Conservation (phyloP, 2,113 vertebrate species). For the Sinocyclocheilus rhinocerous region DNA sequence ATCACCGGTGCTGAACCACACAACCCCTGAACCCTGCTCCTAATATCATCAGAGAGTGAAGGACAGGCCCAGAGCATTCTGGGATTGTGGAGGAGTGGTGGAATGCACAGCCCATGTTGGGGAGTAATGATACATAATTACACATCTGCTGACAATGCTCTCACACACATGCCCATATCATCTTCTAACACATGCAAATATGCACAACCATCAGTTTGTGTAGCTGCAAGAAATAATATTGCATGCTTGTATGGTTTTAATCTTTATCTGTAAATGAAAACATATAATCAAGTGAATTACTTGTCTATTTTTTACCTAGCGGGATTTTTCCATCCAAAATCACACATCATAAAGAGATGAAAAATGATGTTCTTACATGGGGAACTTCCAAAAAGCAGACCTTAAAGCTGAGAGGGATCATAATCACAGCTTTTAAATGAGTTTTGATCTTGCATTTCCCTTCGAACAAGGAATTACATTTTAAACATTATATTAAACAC, state of each 20-base stretch:
- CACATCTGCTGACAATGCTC: constrained; percentile 30
- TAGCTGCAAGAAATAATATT: not conserved
- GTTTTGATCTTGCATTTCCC: constrained; percentile 7
- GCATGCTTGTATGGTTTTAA: not conserved
- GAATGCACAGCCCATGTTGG: constrained; percentile 41
- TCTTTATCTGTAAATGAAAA: constrained; percentile 5
- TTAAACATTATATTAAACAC: constrained; percentile 10
- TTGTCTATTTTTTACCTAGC: not conserved
- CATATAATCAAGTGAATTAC: constrained; percentile 5
- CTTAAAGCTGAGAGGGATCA: constrained; percentile 27
- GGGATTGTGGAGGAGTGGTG: constrained; percentile 48
- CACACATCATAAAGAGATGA: constrained; percentile 11
- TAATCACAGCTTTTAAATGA: constrained; percentile 9
- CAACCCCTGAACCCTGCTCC: not conserved
- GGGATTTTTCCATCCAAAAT: not conserved
- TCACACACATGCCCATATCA: constrained; percentile 8
- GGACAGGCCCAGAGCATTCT: not conserved
- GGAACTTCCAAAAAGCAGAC: constrained; percentile 38
- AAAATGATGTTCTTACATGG: constrained; percentile 25
- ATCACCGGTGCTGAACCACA: constrained; percentile 11
- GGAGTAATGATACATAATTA: constrained; percentile 50
- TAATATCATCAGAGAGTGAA: constrained; percentile 1
- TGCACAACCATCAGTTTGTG: constrained; percentile 9
- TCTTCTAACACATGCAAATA: constrained; percentile 21
- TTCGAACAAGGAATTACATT: not conserved